Base-by-base conservation (phyloP, 2,888 invertebrate genomes). In the Danaus chrysippus region DNA sequence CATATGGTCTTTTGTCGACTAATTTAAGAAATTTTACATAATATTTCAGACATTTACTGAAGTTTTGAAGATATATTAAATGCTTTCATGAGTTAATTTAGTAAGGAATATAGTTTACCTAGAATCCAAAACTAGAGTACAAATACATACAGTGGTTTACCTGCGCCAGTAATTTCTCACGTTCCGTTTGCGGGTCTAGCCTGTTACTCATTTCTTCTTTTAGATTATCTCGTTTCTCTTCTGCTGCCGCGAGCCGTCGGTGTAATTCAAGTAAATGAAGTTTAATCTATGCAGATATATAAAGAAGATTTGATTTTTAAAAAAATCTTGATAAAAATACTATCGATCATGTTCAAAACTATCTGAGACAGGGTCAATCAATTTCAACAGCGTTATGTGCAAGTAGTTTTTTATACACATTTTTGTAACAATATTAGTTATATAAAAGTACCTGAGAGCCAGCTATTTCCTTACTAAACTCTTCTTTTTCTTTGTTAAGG, bases 171-270 rank as follows among this genome's bases (percentile, higher is more conserved):
- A 97, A 84, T 68, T 94, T 93, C 74, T 95, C 95, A 66, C 95
- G 89, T 78, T 96, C 96, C 73, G 95, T 94, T 66, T 95, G 95
- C 0, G 96, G 96, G 54, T 95, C 94, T 43, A 95, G 89, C 56
- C 93, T 92, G 61, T 93, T 93, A 64, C 92, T 92, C 72, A 95
- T 93, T 76, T 96, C 96, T 71, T 93, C 93, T 65, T 92, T 86
- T 61, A 97, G 82, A 59, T 92, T 92, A 62, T 94, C 93, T 43
- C 94, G 89, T 69, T 91, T 91, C 65, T 91, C 90, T 71, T 91
- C 87, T 10, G 80, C 80, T 3, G 78, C 70, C 15, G 76, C 84
- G 41, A 91, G 71, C 53, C 87, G 82, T 41, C 84, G 76, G 68
- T 91, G 78, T 42, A 91, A 67, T 60, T 91, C 91, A 46, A 91